These are phyloP conservation scores for Drosophila arizonae DNA, from an alignment of 1,140 invertebrate species.

Conservation along the genomic window DNA sequence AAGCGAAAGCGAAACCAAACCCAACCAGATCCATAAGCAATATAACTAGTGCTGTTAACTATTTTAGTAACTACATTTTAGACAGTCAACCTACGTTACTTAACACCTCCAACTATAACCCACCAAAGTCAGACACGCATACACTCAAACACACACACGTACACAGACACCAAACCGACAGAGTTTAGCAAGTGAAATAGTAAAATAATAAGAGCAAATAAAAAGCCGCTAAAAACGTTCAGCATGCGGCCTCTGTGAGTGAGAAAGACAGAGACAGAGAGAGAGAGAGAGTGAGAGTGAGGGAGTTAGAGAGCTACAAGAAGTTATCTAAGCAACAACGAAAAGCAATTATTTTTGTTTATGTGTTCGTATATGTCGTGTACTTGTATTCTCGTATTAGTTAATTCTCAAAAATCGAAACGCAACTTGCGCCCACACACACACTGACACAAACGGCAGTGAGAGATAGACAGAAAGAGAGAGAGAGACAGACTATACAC, in stretches of 20 bases:
- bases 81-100: slow-evolving; percentile 54
- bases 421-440: slow-evolving; percentile 61
- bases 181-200: slow-evolving; percentile 35
- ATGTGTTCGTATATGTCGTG: slow-evolving; percentile 50
- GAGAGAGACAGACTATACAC: neutral
- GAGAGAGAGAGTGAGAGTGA: neutral
- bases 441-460: slow-evolving; percentile 2
- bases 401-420: slow-evolving; percentile 75
- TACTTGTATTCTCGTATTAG: slow-evolving; percentile 61
- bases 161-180: slow-evolving; percentile 15
- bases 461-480: neutral
- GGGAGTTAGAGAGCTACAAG: neutral
- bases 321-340: slow-evolving; percentile 52
- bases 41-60: slow-evolving; percentile 74
- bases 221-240: slow-evolving; percentile 38
- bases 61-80: slow-evolving; percentile 70
- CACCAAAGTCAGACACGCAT: slow-evolving; percentile 51
- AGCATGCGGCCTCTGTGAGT: slow-evolving; percentile 37
- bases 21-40: slow-evolving; percentile 63
- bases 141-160: slow-evolving; percentile 15
- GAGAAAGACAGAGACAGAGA: slow-evolving; percentile 28
- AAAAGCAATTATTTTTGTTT: slow-evolving; percentile 76
- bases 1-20: slow-evolving; percentile 32
- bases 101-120: slow-evolving; percentile 59
- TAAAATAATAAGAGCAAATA: slow-evolving; percentile 21